These are phyloP conservation scores for Callimorpha dominula DNA, from an alignment of 2,888 invertebrate species.

Conservation along the genomic window DNA sequence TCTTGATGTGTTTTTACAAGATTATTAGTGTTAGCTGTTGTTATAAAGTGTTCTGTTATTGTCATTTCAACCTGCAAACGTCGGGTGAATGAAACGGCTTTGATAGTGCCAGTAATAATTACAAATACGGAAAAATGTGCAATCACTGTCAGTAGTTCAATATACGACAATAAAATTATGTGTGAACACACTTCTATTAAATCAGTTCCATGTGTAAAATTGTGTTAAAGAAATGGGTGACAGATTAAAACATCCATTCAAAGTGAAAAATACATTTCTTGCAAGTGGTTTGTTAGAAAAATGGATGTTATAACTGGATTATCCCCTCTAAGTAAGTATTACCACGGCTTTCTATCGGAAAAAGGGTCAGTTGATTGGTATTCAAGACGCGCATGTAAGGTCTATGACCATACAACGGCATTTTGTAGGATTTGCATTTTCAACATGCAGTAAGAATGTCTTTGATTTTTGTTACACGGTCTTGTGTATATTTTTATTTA, in stretches of 20 bases:
- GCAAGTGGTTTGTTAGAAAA: conserved; percentile 60
- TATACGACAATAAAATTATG: conserved; percentile 53
- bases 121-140: conserved; percentile 73
- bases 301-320: conserved; percentile 82
- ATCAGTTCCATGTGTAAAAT: conserved; percentile 54
- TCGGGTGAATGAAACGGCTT: conserved; percentile 60
- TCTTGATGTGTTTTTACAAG: conserved; percentile 13
- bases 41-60: conserved; percentile 30
- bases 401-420: conserved; percentile 43
- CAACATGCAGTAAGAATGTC: conserved; percentile 4
- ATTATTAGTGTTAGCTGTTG: conserved; percentile 15
- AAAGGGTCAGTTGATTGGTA: conserved; percentile 47
- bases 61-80: conserved; percentile 36
- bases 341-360: conserved; percentile 45
- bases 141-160: conserved; percentile 61
- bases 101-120: conserved; percentile 58
- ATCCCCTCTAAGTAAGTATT: conserved; percentile 78
- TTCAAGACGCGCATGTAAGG: conserved; percentile 33
- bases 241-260: conserved; percentile 79
- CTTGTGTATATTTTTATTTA: not conserved
- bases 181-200: conserved; percentile 40
- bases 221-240: conserved; percentile 82
- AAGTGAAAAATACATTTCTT: conserved; percentile 75
- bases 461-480: conserved; percentile 11
- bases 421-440: conserved; percentile 37